Evolutionary conservation across 1,140 invertebrate species (phyloP), one percentile per base, ranked within the genome.

Genomic region (Cyclina sinensis): DNA sequence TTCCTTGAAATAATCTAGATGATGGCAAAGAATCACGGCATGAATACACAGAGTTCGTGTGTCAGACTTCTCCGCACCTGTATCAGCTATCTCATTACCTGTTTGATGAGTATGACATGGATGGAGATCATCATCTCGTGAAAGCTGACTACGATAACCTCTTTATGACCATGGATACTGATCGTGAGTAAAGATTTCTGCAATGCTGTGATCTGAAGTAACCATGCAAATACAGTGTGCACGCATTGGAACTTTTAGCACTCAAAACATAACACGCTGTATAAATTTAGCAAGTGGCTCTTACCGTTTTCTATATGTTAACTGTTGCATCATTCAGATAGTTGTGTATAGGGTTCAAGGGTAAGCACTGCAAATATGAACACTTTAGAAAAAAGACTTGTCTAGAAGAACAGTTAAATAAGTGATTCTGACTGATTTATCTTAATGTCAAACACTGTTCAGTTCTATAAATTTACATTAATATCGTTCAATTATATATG

Each of bases 81-180:
- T 80, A 86, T 21, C 76, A 80, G 21, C 74, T 90, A 21, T 80
- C 82, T n/a, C 89, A 86, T 24, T 86, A 70, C 21, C 54, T 90
- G 57, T 90, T 59, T 57, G 89, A 90, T 37, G 89, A 90, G 24
- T 90, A 86, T 35, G 89, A 90, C 32, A 21, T 74, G 21, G 65
- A 90, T 39, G 43, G 65, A 4, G 89, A 90, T 57, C 89, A 90
- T 51, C 70, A 86, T 46, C 83, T 90, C 9, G 54, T 24, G 21
- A 76, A 84, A 57, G 11, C 24, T 9, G 89, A 90, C 54, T 90
- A 81, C 37, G 76, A 90, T 48, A n/a, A 11, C 12, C 73, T 90
- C 18, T 90, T 80, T 54, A 51, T 27, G 3, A 54, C 21, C 5
- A 81, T 88, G 76, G 86, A 88, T 27, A 16, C 24, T 16, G 46